These are phyloP conservation scores for Thamnophis elegans DNA, from an alignment of 2,797 vertebrate species.

Conservation along the genomic window DNA sequence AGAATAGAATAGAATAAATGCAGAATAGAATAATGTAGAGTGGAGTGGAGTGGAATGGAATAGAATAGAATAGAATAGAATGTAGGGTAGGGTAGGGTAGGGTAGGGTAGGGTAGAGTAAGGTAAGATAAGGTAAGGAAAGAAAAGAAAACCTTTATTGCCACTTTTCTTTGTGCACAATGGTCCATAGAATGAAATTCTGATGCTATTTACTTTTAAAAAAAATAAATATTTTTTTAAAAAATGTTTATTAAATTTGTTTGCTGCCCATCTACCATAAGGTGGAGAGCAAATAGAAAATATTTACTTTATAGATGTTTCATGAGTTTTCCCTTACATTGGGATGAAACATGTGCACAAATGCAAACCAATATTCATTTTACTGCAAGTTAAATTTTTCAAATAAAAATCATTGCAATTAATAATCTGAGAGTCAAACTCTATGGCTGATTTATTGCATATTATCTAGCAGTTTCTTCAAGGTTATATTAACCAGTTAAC, in stretches of 20 bases:
- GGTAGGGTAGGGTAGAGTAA: too few relatives aligned
- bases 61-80: too few relatives aligned
- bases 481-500: not conserved
- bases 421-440: not conserved
- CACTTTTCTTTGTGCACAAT: not conserved
- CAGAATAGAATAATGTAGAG: too few relatives aligned
- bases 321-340: not conserved
- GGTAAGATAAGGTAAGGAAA: too few relatives aligned
- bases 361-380: not conserved
- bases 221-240: not conserved
- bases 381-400: not conserved
- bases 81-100: too few relatives aligned
- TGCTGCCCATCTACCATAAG: not conserved
- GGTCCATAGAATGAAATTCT: not conserved
- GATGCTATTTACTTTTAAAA: not conserved
- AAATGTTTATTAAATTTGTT: not conserved
- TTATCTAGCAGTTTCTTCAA: not conserved
- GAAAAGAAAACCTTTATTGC: not conserved
- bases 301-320: not conserved
- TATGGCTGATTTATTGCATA: not conserved
- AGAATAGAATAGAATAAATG: too few relatives aligned
- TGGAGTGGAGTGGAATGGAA: not conserved
- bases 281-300: not conserved
- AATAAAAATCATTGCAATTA: not conserved
- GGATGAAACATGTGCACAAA: not conserved